Evolutionary conservation across 2,888 invertebrate genomes (phyloP), one percentile per base, ranked within the genome.

Genomic region (Tetrapedia diversipes): DNA sequence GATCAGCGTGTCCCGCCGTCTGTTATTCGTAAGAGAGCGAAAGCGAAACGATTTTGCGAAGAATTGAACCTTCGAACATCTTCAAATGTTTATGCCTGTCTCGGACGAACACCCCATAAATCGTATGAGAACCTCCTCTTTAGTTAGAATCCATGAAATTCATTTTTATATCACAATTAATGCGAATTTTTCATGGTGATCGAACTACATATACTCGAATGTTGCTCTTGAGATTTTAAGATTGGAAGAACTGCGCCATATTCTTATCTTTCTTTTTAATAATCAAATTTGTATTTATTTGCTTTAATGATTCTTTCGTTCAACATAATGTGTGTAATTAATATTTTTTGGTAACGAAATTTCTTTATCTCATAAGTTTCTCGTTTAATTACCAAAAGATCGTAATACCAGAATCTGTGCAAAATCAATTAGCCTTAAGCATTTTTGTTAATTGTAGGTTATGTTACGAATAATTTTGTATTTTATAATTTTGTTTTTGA

Each of bases 21-120:
- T 79, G 64, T 64, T 78, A 69, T 73, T 73, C 73, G 68, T 78
- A 73, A 69, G 79, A 67, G 71, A 59, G 71, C 65, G 68, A 68
- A 72, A 61, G 73, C 60, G 49, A 59, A 43, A 60, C 34, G 72
- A 72, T 73, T 79, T 67, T 47, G 43, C 60, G 66, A 70, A 39
- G 47, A 70, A 56, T 63, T 54, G 19, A 34, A 63, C 51, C 56
- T 34, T 47, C 64, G 54, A 60, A 34, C 54, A 22, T 19, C 24
- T 7, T 47, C 45, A 24, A n/a, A n/a, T n/a, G n/a, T n/a, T n/a
- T n/a, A n/a, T n/a, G n/a, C n/a, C n/a, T 37, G n/a, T 51, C 57
- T 34, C 34, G 6, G 41, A 39, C 56, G 47, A 47, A 3, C 51
- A 32, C 56, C 59, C 47, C n/a, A 56, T 45, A 72, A 22, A 39